Conservation (phyloP, 2,888 invertebrate species). For the Baccha elongata region DNA sequence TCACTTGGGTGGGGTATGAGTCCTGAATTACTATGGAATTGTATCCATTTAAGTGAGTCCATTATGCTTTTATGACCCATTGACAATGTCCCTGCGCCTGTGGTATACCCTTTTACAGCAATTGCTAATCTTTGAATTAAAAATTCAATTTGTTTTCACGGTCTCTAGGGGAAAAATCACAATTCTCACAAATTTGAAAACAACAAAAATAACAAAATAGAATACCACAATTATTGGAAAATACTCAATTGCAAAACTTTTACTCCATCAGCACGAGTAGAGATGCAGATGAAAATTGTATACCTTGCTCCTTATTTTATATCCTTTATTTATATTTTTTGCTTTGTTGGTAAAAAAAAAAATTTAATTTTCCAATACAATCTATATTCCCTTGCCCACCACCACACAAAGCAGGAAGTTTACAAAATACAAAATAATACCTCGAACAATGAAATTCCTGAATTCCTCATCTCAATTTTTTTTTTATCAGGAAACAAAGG, state of each 20-base stretch:
- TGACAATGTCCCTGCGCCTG: no score
- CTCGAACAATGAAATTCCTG: conserved; percentile 16
- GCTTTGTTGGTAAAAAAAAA: conserved; percentile 37
- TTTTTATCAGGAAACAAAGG: conserved; percentile 39
- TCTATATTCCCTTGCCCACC: neutral
- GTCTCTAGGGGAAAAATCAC: conserved; percentile 4
- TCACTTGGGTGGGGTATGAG: no score
- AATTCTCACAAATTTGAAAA: neutral
- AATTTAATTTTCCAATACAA: conserved; percentile 44
- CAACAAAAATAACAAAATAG: conserved; percentile 11
- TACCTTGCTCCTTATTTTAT: conserved; percentile 26
- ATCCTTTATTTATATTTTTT: conserved; percentile 24
- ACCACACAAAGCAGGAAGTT: neutral
- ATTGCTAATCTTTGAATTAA: conserved; percentile 37
- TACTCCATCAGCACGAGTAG: neutral
- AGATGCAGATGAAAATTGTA: conserved; percentile 37
- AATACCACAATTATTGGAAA: conserved; percentile 17
- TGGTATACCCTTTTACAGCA: no score
- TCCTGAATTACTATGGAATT: no score
- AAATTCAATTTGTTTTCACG: conserved; percentile 59
- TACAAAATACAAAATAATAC: conserved; percentile 10
- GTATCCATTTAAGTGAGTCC: no score
- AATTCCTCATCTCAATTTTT: conserved; percentile 38
- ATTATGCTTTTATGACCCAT: no score
- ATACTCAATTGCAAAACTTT: conserved; percentile 12